Evolutionary conservation across 2,797 vertebrate genomes (phyloP), one percentile per base, ranked within the genome.

Genomic region (Chromobotia macracanthus): DNA sequence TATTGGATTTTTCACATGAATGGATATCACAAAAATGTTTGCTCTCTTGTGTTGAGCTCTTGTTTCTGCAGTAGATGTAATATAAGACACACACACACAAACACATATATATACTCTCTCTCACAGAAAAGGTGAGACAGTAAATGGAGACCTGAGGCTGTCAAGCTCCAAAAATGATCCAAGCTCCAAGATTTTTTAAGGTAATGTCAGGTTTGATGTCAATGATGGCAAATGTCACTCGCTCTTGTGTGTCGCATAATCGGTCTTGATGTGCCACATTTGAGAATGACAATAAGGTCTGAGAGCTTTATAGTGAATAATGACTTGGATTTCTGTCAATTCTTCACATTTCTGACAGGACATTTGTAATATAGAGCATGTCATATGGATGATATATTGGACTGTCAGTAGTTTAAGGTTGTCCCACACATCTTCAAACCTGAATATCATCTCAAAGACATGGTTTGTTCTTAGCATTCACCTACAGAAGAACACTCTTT

Each of bases 1-100:
- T 56, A 76, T 76, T 77, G 44, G 56, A 77, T 63, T 78, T 77
- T 69, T 35, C 66, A 50, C 15, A 25, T 61, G 56, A 70, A 31
- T 61, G 58, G 56, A 16, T 61, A 8, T 5, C 16, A 61, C 25
- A 31, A 19, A n/a, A 63, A 25, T 41, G n/a, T 41, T 50, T 50
- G 5, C 10, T 75, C 13, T 25, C 10, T 65, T 55, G 31, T 53
- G 9, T 38, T 38, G 13, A 35, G 19, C 3, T 53, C 46, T 38
- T 19, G 12, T n/a, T 73, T 73, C 18, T 5, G 12, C 10, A 5
- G 21, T 28, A 28, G 28, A 28, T 28, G 4, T 28, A 28, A 4
- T 28, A 4, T 28, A n/a, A n/a, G n/a, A n/a, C n/a, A n/a, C n/a
- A n/a, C n/a, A n/a, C n/a, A n/a, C n/a, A n/a, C n/a, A n/a, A n/a